Conservation (phyloP, 2,113 vertebrate genomes). For the Esox niger region DNA sequence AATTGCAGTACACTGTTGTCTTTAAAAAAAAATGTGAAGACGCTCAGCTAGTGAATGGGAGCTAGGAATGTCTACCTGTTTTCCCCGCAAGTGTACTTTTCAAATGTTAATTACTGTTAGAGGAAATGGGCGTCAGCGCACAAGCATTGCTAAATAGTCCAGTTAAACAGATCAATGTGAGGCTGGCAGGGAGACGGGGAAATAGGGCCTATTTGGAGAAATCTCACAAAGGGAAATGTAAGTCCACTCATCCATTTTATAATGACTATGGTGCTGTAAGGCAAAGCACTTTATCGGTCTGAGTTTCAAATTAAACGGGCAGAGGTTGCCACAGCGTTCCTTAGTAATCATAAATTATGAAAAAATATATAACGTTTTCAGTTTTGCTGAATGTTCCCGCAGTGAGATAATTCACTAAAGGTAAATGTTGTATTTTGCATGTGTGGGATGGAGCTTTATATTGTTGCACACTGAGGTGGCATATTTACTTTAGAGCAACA, state of each 20-base stretch:
- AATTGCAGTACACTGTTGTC: no score
- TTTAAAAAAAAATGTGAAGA: no score
- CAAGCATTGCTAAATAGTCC: no score
- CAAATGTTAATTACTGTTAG: no score
- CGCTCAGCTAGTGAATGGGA: no score
- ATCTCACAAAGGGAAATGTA: conserved; percentile 36
- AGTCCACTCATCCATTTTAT: conserved; percentile 44
- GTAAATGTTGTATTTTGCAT: conserved; percentile 31
- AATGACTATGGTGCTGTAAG: conserved; percentile 41
- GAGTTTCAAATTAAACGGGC: conserved; percentile 39
- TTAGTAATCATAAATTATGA: conserved; percentile 16
- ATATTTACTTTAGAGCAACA: conserved; percentile 5
- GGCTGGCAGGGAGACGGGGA: conserved; percentile 25
- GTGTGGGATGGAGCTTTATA: conserved; percentile 23
- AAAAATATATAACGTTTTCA: not conserved
- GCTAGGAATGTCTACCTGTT: no score
- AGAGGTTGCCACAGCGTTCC: conserved; percentile 13
- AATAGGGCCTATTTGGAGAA: conserved; percentile 7
- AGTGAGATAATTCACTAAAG: conserved; percentile 29
- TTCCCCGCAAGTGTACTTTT: no score
- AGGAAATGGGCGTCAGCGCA: no score
- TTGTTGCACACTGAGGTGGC: not conserved
- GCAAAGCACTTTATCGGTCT: conserved; percentile 30
- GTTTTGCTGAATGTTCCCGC: not conserved
- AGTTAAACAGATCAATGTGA: not conserved